Evolutionary conservation across 2,797 vertebrate genomes (phyloP), one percentile per base, ranked within the genome.

Genomic region (Dryobates pubescens): DNA sequence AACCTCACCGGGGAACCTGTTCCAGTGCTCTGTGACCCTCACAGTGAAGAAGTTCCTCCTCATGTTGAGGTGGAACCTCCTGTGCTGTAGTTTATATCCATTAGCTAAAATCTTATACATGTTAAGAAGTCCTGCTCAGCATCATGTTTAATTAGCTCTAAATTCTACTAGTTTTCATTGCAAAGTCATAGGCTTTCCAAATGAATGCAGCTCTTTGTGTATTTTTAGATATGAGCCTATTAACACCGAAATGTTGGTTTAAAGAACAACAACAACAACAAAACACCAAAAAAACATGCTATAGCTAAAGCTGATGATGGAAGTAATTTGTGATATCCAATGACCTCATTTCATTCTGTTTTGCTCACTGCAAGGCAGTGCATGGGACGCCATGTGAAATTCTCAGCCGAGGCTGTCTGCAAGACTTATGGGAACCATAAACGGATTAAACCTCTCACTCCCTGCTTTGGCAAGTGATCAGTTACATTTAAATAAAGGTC

Each of bases 401-500:
- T 88, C 79, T 29, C 83, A 95, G 87, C 62, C 47, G 8, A 70
- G 95, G 87, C 86, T 93, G 74, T 95, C 95, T 94, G 54, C 77
- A 95, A 62, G 83, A 95, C 80, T 93, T 96, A 83, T 49, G 77
- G 80, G 90, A 94, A 76, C 90, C 91, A 82, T 89, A 54, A 95
- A 96, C 78, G 85, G 94, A 97, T 96, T 96, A 94, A 96, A 95
- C 82, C 69, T 94, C 91, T 96, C 94, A 86, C 93, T 96, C 93
- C 61, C 84, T 81, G 94, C 88, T 94, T 93, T 96, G 94, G 96
- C 96, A 96, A 96, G 82, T 88, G 88, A 96, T 96, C 77, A 81
- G 79, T 96, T 97, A 93, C 86, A 93, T 97, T 96, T 96, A 95
- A 95, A 92, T 88, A 97, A 97, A 97, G 96, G 95, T 97, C 95